phyloP scores from a whole-genome alignment of 2,888 invertebrate species.

The Bedellia somnulentella region DNA sequence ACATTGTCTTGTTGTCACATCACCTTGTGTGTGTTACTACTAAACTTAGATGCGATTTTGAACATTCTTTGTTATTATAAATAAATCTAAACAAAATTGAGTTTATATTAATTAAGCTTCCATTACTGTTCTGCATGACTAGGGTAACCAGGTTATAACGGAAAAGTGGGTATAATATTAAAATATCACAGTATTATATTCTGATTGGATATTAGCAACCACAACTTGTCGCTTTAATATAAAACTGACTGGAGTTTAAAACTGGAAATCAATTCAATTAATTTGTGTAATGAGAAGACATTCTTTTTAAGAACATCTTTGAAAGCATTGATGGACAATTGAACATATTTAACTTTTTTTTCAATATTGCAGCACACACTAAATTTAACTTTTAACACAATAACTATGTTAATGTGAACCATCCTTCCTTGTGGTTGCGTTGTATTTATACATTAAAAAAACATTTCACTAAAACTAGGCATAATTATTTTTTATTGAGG shows the following conservation, averaged over 20 bases:
- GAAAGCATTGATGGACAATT: no score
- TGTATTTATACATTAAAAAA: conserved; percentile 34
- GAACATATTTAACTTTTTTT: conserved; percentile 32
- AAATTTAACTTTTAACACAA: conserved; percentile 12
- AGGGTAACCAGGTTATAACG: no score
- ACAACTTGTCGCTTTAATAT: background rate
- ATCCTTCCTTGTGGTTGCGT: conserved; percentile 21
- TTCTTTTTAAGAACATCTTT: no score
- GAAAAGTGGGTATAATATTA: conserved; percentile 15
- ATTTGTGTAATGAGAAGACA: no score
- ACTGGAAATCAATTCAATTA: no score
- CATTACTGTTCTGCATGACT: conserved; percentile 2
- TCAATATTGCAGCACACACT: conserved; percentile 41
- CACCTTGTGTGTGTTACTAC: no score
- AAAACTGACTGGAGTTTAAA: no score
- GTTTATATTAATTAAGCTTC: no score
- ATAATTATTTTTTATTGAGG: conserved; percentile 50
- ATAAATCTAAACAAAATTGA: no score
- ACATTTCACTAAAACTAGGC: conserved; percentile 50
- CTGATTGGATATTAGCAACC: conserved; percentile 1
- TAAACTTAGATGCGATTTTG: no score
- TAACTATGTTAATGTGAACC: conserved; percentile 5
- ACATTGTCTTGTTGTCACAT: no score
- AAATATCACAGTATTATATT: conserved; percentile 10
- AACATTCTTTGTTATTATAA: no score